Percentiles rank a stretch among this genome's conserved stretches.
These are phyloP conservation scores for Hiodon tergisus DNA, from an alignment of 2,113 vertebrate species.

Conservation along the genomic window DNA sequence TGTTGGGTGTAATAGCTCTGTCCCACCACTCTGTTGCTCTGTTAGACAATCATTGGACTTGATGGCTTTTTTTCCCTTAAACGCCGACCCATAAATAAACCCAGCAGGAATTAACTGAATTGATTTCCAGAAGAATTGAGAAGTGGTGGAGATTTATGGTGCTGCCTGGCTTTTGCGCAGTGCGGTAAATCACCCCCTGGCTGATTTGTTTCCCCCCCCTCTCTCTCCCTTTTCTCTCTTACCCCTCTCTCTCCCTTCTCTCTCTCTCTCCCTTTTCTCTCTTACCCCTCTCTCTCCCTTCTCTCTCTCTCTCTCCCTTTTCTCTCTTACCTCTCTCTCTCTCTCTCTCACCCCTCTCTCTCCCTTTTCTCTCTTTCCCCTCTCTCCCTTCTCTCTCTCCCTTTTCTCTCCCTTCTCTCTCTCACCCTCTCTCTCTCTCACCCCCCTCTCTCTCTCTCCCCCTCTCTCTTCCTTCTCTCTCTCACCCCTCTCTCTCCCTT, in stretches of 20 bases:
- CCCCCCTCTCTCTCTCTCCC: conserved; percentile 3
- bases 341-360: not conserved
- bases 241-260: conserved; percentile 40
- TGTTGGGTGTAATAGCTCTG: conserved; percentile 30
- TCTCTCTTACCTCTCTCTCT: conserved; percentile 13
- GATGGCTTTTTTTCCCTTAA: conserved; percentile 47
- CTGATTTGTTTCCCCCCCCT: conserved; percentile 50
- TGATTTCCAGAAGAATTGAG: conserved; percentile 48
- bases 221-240: conserved; percentile 40
- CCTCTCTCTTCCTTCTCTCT: conserved; percentile 15
- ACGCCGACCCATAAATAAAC: conserved; percentile 56
- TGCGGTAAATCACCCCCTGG: conserved; percentile 59
- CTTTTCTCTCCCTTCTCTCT: conserved; percentile 22
- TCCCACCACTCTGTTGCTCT: conserved; percentile 24
- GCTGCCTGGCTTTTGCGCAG: conserved; percentile 52
- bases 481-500: conserved; percentile 36
- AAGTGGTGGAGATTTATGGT: conserved; percentile 50
- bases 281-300: conserved; percentile 12
- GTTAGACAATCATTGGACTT: conserved; percentile 39
- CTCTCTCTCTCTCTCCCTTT: conserved; percentile 26
- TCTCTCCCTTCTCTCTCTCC: no score
- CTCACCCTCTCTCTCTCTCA: conserved; percentile 36
- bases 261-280: conserved; percentile 13
- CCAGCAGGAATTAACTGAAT: conserved; percentile 43
- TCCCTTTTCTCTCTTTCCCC: no score